Base-by-base conservation (phyloP, 2,797 vertebrate genomes). In the Falco concolor region DNA sequence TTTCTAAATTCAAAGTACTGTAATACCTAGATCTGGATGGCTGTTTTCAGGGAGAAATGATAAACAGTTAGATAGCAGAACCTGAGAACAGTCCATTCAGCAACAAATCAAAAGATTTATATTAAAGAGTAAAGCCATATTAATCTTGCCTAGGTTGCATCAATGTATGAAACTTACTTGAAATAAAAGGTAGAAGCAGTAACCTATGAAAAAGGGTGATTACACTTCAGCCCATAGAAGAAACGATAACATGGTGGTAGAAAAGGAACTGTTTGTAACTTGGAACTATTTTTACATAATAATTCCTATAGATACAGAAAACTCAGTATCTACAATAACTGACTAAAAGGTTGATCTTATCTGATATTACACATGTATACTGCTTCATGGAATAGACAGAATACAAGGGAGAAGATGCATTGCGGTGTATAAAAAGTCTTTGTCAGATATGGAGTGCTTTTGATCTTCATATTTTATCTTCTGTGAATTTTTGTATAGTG, bases 21-120 rank as follows among this genome's bases (percentile, higher is more conserved):
- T 95, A 95, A 92, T 94, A 95, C 94, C 80, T 90, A 92, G 95
- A 95, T 96, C 85, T 94, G 85, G 89, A 91, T 53, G 73, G 53
- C 74, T 96, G 91, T 95, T 96, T 97, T 95, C 7, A 56, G 74
- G 77, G 47, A 23, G 18, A 59, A 82, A 94, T 96, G 96, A 98
- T 96, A 96, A 97, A 97, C 84, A 97, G 87, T 97, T 95, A 96
- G 92, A 92, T 81, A 95, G 96, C 87, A 92, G 52, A 94, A 85
- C 93, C 49, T 74, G 94, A 96, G 93, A 95, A 83, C 84, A 96
- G 87, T 77, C 87, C 84, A 80, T 96, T 97, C 93, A 87, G 95
- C 93, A 96, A 87, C 96, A 97, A 97, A 97, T 95, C 89, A 90
- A 89, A 96, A 97, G 90, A 94, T 96, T 97, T 96, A 86, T 96